Evolutionary conservation across 2,113 vertebrate species (phyloP), one percentile per base, ranked within the genome.

Genomic region (Aphyosemion australe): DNA sequence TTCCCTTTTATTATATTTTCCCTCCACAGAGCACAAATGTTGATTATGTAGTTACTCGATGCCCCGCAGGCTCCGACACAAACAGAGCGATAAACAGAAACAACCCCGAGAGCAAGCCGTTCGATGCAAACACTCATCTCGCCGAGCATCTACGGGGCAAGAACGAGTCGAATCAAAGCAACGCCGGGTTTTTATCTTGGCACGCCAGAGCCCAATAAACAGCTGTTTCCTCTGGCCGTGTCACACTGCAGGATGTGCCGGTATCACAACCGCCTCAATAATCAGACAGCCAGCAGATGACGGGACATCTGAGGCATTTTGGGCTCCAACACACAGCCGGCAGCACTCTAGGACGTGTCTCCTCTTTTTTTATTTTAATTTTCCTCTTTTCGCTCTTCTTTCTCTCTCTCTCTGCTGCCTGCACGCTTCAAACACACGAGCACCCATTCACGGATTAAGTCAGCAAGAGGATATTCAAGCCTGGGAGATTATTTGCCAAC

Each of bases 251-350:
- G 72, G 78, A 75, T 16, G 70, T 56, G 73, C 79, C 72, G 43
- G 64, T 39, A 76, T 77, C 75, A 61, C 45, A 1, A 12, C 74
- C 41, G 78, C 61, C 69, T 78, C 74, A 55, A 53, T 78, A 83
- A 84, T 83, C 83, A 83, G 82, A 79, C 84, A 71, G 75, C 20
- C 20, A 60, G 64, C 79, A 85, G 78, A 86, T 60, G 84, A 83
- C 72, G 50, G 57, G 69, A 59, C 79, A 69, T 74, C 71, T 6
- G 60, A 65, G 65, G 83, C 66, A 4, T 15, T 73, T 65, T 78
- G 65, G 78, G 71, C 61, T 59, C 55, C 68, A 75, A 79, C 76
- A 46, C 61, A 64, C 62, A 56, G 63, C 77, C 41, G 21, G 41
- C 13, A 5, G 57, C 45, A 55, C 41, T 73, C 60, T 26, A 72